Evolutionary conservation across 2,797 vertebrate species (phyloP).

Genomic region (Okamejei kenojei): DNA sequence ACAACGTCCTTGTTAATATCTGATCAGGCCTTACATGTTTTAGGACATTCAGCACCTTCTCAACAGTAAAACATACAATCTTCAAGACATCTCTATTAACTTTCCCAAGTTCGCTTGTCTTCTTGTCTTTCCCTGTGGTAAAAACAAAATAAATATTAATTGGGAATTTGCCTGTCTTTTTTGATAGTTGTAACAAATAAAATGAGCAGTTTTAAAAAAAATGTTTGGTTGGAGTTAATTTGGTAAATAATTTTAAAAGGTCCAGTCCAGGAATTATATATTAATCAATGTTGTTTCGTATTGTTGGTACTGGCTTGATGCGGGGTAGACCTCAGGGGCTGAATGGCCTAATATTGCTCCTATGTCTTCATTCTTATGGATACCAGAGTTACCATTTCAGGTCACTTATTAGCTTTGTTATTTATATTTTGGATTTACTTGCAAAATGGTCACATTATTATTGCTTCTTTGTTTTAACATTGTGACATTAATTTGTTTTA

Average conservation of each 20-base stretch:
- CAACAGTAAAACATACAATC: too few relatives aligned
- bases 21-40: too few relatives aligned
- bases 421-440: not conserved
- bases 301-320: not conserved
- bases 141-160: too few relatives aligned
- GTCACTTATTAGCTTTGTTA: not conserved
- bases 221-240: not conserved
- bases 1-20: too few relatives aligned
- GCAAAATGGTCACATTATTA: not conserved
- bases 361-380: too few relatives aligned
- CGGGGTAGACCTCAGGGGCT: too few relatives aligned
- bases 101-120: too few relatives aligned
- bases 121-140: too few relatives aligned
- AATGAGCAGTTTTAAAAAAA: not conserved
- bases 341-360: too few relatives aligned
- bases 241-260: not conserved
- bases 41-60: too few relatives aligned
- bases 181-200: not conserved
- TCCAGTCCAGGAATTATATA: not conserved
- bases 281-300: not conserved
- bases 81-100: too few relatives aligned
- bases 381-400: not conserved
- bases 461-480: not conserved
- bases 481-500: slow-evolving; percentile 40
- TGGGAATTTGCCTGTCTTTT: too few relatives aligned